phyloP scores from a whole-genome alignment of 2,888 invertebrate species.

The Nebria salina region DNA sequence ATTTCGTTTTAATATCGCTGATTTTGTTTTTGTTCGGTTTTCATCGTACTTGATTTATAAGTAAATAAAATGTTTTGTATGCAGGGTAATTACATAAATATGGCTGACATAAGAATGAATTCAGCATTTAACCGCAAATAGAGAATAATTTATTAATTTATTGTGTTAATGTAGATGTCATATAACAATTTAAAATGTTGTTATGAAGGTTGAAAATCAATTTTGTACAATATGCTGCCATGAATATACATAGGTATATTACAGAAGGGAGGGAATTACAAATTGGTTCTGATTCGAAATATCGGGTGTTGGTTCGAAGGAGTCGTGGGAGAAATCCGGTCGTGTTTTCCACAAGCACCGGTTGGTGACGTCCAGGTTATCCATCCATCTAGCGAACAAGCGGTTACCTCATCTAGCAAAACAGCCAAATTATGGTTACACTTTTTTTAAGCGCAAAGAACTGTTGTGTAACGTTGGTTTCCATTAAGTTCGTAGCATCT shows the following conservation, averaged over 20 bases:
- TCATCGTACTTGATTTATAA: no score
- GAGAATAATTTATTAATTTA: no score
- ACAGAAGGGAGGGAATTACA: not conserved
- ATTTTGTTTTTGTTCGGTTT: not conserved
- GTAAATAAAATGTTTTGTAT: no score
- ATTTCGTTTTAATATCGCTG: not conserved
- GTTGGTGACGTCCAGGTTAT: not conserved
- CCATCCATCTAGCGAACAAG: not conserved
- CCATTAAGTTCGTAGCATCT: no score
- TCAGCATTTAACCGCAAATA: no score
- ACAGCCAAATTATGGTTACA: not conserved
- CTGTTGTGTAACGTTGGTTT: no score
- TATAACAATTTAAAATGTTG: not conserved
- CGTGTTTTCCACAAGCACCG: conserved; percentile 9
- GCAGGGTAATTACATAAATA: no score
- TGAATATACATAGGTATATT: not conserved
- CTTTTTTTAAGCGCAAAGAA: no score
- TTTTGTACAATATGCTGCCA: not conserved
- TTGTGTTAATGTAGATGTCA: not conserved
- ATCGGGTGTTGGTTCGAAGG: not conserved
- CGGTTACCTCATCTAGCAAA: not conserved
- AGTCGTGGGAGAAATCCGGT: not conserved
- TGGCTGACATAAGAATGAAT: no score
- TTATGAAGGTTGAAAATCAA: not conserved
- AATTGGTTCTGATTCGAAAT: not conserved